These are phyloP conservation scores for Darevskia mixta DNA, from an alignment of 2,797 vertebrate genomes.

Conservation along the genomic window DNA sequence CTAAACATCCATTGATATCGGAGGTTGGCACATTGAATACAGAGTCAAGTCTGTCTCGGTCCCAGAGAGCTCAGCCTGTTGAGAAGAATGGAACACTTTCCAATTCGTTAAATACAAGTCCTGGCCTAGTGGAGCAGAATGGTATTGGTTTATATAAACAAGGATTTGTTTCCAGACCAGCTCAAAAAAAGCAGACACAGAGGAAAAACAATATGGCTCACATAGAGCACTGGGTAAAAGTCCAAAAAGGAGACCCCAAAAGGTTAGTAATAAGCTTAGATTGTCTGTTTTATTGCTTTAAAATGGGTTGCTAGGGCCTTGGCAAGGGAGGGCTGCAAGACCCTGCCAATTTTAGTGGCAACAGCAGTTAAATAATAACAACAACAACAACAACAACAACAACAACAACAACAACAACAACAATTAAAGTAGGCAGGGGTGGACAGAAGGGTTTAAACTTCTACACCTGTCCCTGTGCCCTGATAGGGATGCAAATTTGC, in stretches of 20 bases:
- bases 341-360: too few species aligned
- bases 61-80: constrained; percentile 73
- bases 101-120: constrained; percentile 67
- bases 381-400: too few species aligned
- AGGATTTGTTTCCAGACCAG: constrained; percentile 79
- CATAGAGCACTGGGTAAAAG: constrained; percentile 95
- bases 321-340: too few species aligned
- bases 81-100: constrained; percentile 86
- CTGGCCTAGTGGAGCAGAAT: constrained; percentile 88
- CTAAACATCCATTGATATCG: constrained; percentile 71
- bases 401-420: too few species aligned
- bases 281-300: constrained; percentile 1
- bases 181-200: constrained; percentile 89
- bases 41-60: constrained; percentile 75
- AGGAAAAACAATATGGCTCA: constrained; percentile 91
- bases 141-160: constrained; percentile 86
- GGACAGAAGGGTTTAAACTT: too few species aligned
- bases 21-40: constrained; percentile 84
- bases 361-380: too few species aligned
- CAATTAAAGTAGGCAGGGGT: too few species aligned
- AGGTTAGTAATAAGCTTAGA: constrained; percentile 73
- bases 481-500: too few species aligned
- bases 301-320: background rate
- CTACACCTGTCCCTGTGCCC: too few species aligned
- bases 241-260: constrained; percentile 89